Conservation (phyloP, 2,797 vertebrate species). For the Leuciscus waleckii region DNA sequence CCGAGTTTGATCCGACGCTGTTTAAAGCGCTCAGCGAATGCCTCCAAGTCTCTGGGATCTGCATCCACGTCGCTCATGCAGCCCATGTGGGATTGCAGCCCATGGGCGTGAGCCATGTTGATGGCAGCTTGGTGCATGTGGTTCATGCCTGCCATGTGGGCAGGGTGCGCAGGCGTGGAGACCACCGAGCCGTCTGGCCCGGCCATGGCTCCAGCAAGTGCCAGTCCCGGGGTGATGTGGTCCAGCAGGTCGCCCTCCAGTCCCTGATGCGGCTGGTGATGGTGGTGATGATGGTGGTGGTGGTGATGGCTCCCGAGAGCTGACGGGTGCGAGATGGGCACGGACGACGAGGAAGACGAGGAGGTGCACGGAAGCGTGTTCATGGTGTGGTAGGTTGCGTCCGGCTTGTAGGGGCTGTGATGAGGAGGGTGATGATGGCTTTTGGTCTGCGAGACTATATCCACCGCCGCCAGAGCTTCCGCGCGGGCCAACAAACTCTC, state of each 20-base stretch:
- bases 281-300: slow-evolving; percentile 94
- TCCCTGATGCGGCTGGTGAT: slow-evolving; percentile 95
- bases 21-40: slow-evolving; percentile 97
- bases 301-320: slow-evolving; percentile 80
- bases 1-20: slow-evolving; percentile 97
- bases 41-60: slow-evolving; percentile 95
- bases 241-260: slow-evolving; percentile 97
- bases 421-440: slow-evolving; percentile 96
- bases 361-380: slow-evolving; percentile 96
- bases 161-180: slow-evolving; percentile 91
- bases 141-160: slow-evolving; percentile 97
- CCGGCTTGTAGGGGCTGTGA: slow-evolving; percentile 99
- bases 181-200: slow-evolving; percentile 95
- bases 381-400: slow-evolving; percentile 99
- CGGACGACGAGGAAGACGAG: slow-evolving; percentile 85
- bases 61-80: slow-evolving; percentile 97
- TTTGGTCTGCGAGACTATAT: slow-evolving; percentile 98
- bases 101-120: slow-evolving; percentile 97
- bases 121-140: slow-evolving; percentile 98
- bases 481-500: slow-evolving; percentile 99
- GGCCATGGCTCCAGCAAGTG: slow-evolving; percentile 89
- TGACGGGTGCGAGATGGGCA: slow-evolving; percentile 91
- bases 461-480: slow-evolving; percentile 99
- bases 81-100: slow-evolving; percentile 92
- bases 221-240: slow-evolving; percentile 94